These are phyloP conservation scores for Drosophila triauraria DNA, from an alignment of 1,140 invertebrate genomes.

Conservation along the genomic window DNA sequence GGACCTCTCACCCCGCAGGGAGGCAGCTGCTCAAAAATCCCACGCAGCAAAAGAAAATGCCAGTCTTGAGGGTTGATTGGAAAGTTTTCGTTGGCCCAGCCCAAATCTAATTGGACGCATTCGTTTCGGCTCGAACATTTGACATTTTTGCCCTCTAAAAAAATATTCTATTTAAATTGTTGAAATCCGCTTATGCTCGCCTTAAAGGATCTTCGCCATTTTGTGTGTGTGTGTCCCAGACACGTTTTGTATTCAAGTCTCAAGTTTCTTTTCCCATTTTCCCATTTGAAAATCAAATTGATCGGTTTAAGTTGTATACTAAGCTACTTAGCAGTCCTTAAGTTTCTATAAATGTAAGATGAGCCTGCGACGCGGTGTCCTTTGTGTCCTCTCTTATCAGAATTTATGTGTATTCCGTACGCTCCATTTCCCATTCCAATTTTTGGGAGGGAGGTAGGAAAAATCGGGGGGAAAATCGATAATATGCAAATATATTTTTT, in stretches of 20 bases:
- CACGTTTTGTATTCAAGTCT: conserved; percentile 31
- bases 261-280: conserved; percentile 15
- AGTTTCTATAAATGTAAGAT: conserved; percentile 59
- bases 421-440: conserved; percentile 19
- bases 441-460: background rate
- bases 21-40: conserved; percentile 72
- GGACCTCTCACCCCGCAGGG: background rate
- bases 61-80: conserved; percentile 36
- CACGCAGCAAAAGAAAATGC: conserved; percentile 45
- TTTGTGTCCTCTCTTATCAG: conserved; percentile 7
- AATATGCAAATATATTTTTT: conserved; percentile 79
- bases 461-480: conserved; percentile 59
- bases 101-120: conserved; percentile 70
- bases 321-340: conserved; percentile 67
- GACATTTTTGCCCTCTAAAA: conserved; percentile 72
- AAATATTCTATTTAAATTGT: conserved; percentile 78
- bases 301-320: conserved; percentile 47
- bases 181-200: conserved; percentile 66
- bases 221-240: conserved; percentile 19
- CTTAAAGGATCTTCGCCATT: conserved; percentile 44
- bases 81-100: conserved; percentile 25
- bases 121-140: conserved; percentile 61
- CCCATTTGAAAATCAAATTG: conserved; percentile 66
- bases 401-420: conserved; percentile 33
- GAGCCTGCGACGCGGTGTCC: conserved; percentile 2